Percentiles rank a stretch among this genome's conserved stretches.
Conservation (phyloP, 2,113 vertebrate genomes). For the Argyrosomus japonicus region DNA sequence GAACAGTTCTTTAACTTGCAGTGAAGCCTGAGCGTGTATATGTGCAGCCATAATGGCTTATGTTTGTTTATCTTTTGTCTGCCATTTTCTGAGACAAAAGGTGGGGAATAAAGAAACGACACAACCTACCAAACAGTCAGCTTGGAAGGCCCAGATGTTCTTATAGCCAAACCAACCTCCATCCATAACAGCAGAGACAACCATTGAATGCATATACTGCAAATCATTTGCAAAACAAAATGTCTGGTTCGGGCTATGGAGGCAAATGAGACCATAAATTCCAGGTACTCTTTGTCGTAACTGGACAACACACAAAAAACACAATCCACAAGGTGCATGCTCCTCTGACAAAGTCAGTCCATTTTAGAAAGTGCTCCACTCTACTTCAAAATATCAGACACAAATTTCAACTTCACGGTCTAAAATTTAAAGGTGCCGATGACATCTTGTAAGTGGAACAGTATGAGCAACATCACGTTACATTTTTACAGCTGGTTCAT, state of each 20-base stretch:
- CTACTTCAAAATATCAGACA: background rate
- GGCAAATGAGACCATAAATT: slow-evolving; percentile 14
- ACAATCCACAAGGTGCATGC: background rate
- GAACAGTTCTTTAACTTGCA: background rate
- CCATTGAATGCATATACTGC: background rate
- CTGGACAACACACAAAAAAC: background rate
- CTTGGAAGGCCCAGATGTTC: background rate
- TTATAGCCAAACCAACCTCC: background rate
- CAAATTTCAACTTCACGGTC: background rate
- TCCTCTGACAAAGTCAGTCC: background rate
- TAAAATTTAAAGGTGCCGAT: background rate
- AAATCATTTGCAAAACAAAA: slow-evolving; percentile 34
- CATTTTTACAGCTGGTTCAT: background rate
- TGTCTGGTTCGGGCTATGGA: background rate
- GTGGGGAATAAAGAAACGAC: background rate
- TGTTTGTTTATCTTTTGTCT: slow-evolving; percentile 17
- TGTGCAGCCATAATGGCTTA: background rate
- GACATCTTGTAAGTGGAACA: background rate
- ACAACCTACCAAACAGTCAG: background rate
- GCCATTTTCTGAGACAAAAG: background rate
- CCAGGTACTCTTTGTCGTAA: background rate
- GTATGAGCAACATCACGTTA: background rate
- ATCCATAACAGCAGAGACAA: background rate
- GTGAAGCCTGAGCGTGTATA: background rate
- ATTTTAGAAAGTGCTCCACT: background rate